Evolutionary conservation across 2,113 vertebrate species (phyloP), one percentile per base, ranked within the genome.

Genomic region (Antechinus stuartii): DNA sequence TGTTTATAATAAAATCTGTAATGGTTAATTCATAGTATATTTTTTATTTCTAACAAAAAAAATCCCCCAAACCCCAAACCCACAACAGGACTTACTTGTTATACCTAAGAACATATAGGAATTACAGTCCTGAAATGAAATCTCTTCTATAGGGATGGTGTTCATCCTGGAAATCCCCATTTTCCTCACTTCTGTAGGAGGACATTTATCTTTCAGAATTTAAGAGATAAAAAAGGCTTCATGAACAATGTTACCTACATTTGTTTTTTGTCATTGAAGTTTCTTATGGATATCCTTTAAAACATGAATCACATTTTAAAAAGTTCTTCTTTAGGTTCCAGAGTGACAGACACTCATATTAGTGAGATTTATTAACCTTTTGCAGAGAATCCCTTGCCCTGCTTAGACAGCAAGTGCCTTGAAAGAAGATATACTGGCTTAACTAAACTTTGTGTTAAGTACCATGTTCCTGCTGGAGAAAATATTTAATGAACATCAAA

Each of bases 111-210:
- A 90, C 27, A 92, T 8, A 53, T 8, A 68, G 89, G 26, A 93
- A 61, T 95, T 49, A 19, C 16, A 57, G 91, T 54, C 68, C 95
- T 91, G n/a, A 49, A 84, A 42, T 91, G 49, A 96, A 92, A 93
- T 91, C 30, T 42, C 49, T 94, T 93, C 35, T 94, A 8, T 24
- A 61, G 50, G 91, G 91, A 94, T 76, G 89, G 10, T 49, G 56
- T 94, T n/a, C 5, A 42, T 46, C 95, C 89, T 97, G 97, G 97
- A 97, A 97, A 94, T 92, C 96, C 96, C 95, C 54, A 35, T 50
- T 35, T 55, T 90, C 90, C 91, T 53, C 54, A 96, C 93, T 94
- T 97, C 95, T 96, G 92, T 30, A 92, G 25, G 27, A 92, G 61
- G 26, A 92, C 26, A 92, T 84, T n/a, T 50, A 57, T 89, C 94